Evolutionary conservation across 2,888 invertebrate genomes (phyloP).

Genomic region (Deilephila porcellus): DNA sequence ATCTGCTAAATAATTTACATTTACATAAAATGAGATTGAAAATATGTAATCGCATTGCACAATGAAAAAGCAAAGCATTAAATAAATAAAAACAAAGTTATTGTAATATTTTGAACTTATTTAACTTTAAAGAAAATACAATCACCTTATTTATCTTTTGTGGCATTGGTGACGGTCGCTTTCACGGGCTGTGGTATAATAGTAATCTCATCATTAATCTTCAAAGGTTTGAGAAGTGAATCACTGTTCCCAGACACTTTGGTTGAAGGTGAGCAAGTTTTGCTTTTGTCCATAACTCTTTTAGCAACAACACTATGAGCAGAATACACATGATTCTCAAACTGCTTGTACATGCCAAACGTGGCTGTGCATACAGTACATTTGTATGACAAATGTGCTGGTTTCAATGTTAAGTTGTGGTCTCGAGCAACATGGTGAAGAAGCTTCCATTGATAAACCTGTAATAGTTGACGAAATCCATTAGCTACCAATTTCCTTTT

Average conservation of each 20-base stretch:
- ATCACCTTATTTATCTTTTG: slow-evolving; percentile 65
- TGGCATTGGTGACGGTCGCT: slow-evolving; percentile 41
- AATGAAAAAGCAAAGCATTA: neutral
- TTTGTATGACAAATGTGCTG: slow-evolving; percentile 96
- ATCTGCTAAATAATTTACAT: no score
- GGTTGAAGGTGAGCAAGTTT: slow-evolving; percentile 54
- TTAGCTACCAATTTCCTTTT: no score
- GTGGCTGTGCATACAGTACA: slow-evolving; percentile 98
- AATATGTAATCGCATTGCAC: slow-evolving; percentile 11
- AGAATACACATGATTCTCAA: slow-evolving; percentile 97
- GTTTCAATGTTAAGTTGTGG: slow-evolving; percentile 95
- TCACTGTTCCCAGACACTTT: slow-evolving; percentile 50
- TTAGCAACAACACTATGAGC: slow-evolving; percentile 96
- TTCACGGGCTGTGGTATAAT: slow-evolving; percentile 93
- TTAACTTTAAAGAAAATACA: neutral
- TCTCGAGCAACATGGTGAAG: slow-evolving; percentile 96
- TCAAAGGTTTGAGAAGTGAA: slow-evolving; percentile 88
- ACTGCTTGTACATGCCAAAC: slow-evolving; percentile 97
- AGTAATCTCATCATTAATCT: slow-evolving; percentile 95
- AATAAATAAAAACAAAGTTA: neutral
- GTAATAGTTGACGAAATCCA: slow-evolving; percentile 44
- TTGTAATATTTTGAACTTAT: neutral
- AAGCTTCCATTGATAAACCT: slow-evolving; percentile 97
- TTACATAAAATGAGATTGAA: neutral
- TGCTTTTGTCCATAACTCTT: slow-evolving; percentile 80